Evolutionary conservation across 2,113 vertebrate genomes (phyloP).

Genomic region (Dascyllus trimaculatus): DNA sequence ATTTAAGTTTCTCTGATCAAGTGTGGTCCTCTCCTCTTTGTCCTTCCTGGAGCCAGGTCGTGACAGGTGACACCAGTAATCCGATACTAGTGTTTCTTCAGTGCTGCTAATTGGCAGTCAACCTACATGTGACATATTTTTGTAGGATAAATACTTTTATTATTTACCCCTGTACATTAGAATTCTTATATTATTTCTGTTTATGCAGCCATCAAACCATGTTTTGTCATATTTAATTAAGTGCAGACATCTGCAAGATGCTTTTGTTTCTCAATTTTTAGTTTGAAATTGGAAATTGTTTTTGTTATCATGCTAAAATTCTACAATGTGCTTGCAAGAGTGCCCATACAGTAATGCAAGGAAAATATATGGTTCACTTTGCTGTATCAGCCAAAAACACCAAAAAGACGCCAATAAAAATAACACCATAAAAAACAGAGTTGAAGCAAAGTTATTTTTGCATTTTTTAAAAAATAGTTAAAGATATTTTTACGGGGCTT

Average conservation of each 20-base stretch:
- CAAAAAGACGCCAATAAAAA: too few relatives aligned
- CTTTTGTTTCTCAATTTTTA: background rate
- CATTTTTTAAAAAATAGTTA: too few relatives aligned
- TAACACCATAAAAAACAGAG: too few relatives aligned
- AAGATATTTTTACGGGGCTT: background rate
- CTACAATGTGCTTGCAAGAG: background rate
- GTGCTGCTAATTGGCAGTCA: slow-evolving; percentile 10
- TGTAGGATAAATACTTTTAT: background rate
- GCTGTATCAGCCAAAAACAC: too few relatives aligned
- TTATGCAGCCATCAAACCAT: background rate
- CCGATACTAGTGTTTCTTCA: slow-evolving; percentile 5
- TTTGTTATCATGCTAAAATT: background rate
- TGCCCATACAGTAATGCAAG: background rate
- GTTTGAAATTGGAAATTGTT: background rate
- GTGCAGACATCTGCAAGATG: background rate
- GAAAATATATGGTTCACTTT: too few relatives aligned
- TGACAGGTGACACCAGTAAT: slow-evolving; percentile 11
- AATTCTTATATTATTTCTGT: background rate
- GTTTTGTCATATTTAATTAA: background rate
- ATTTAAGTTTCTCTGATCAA: too few relatives aligned
- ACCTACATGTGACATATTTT: background rate
- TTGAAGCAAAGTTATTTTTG: too few relatives aligned
- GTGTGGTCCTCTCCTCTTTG: too few relatives aligned
- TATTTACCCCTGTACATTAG: background rate
- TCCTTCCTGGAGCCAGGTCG: too few relatives aligned